A percentile compares a stretch with the other conserved stretches of the same genome.
phyloP scores from a whole-genome alignment of 1,140 invertebrate species.

The Procambarus virginalis region DNA sequence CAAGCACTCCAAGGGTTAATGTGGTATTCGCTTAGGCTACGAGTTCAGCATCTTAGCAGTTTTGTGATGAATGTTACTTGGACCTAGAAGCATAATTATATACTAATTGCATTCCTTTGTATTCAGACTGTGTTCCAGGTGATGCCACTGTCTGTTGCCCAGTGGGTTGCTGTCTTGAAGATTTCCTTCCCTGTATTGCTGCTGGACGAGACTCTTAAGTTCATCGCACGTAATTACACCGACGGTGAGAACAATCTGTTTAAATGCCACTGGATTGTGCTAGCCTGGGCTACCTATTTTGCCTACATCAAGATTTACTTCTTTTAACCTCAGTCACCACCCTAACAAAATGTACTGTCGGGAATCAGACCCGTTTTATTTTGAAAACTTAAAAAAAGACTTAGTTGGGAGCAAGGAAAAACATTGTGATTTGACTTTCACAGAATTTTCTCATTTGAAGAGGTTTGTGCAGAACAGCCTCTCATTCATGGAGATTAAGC shows the following conservation, averaged over 20 bases:
- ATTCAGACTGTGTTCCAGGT: constrained; percentile 99
- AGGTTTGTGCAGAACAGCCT: constrained; percentile 2
- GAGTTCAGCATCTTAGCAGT: too few species aligned
- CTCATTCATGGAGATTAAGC: neutral
- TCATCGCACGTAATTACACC: constrained; percentile 97
- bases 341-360: constrained; percentile 1
- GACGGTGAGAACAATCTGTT: constrained; percentile 83
- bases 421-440: constrained; percentile 7
- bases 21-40: too few species aligned
- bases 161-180: constrained; percentile 99
- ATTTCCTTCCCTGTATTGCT: constrained; percentile 99
- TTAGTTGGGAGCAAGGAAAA: neutral
- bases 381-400: neutral
- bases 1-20: too few species aligned
- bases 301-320: constrained; percentile 69
- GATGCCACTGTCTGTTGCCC: constrained; percentile 91
- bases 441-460: neutral
- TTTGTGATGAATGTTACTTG: too few species aligned
- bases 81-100: neutral
- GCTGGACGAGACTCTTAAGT: constrained; percentile 99
- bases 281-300: constrained; percentile 72
- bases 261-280: constrained; percentile 70
- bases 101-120: constrained; percentile 19
- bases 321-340: constrained; percentile 49
- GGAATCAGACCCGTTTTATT: constrained; percentile 7